A percentile compares a stretch with the other conserved stretches of the same genome.
Conservation (phyloP, 2,113 vertebrate genomes). For the Lasiurus borealis region DNA sequence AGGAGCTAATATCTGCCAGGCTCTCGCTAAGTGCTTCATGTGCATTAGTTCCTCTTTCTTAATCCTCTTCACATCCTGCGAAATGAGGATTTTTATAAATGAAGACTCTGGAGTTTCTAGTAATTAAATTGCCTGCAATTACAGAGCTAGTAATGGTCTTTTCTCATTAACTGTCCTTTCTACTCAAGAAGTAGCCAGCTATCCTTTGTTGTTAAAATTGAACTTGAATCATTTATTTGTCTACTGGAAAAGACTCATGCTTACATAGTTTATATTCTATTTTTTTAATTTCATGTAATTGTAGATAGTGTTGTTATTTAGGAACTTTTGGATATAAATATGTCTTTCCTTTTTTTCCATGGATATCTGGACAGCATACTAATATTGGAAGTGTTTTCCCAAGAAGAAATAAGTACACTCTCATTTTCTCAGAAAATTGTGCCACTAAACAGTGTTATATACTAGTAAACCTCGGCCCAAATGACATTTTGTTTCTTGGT, state of each 20-base stretch:
- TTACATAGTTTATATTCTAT: background rate
- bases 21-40: background rate
- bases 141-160: constrained; percentile 18
- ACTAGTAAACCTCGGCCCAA: constrained; percentile 6
- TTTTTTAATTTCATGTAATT: background rate
- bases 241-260: background rate
- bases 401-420: background rate
- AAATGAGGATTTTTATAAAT: background rate
- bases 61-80: background rate
- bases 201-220: background rate
- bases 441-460: background rate
- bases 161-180: background rate
- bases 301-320: background rate
- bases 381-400: background rate
- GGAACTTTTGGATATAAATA: background rate
- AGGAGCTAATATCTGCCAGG: background rate
- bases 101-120: background rate
- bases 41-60: background rate
- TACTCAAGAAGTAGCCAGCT: background rate
- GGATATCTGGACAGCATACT: background rate
- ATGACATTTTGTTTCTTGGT: constrained; percentile 19
- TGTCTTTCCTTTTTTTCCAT: background rate
- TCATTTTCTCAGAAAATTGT: constrained; percentile 1
- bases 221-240: constrained; percentile 2
- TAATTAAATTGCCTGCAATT: background rate